A percentile compares a stretch with the other conserved stretches of the same genome.
These are phyloP conservation scores for Sandelia bainsii DNA, from an alignment of 2,797 vertebrate genomes.

Conservation along the genomic window DNA sequence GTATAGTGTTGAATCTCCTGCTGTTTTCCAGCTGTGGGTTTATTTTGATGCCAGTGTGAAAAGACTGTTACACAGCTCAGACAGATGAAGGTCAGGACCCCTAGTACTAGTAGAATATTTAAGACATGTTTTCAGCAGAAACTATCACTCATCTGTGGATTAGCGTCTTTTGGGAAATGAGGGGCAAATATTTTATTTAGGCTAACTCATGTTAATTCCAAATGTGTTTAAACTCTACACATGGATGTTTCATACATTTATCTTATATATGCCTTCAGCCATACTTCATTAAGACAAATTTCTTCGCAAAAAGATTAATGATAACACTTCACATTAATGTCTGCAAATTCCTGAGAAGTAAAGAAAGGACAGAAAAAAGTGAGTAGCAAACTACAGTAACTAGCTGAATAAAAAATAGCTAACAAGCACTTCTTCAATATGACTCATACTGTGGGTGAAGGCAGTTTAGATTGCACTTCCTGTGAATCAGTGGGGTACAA, in stretches of 20 bases:
- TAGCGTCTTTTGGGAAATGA: background rate
- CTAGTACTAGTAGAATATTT: constrained; percentile 31
- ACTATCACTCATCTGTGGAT: background rate
- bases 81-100: constrained; percentile 51
- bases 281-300: background rate
- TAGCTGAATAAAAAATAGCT: background rate
- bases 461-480: background rate
- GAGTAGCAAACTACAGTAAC: background rate
- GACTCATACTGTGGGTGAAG: background rate
- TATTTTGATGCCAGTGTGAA: constrained; percentile 48
- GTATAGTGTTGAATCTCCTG: constrained; percentile 28
- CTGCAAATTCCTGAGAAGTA: background rate
- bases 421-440: background rate
- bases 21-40: constrained; percentile 52
- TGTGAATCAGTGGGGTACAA: background rate
- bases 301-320: background rate
- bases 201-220: background rate
- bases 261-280: background rate
- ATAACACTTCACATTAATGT: background rate
- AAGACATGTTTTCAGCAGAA: constrained; percentile 18
- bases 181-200: background rate
- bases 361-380: background rate
- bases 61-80: constrained; percentile 23
- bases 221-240: background rate
- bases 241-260: background rate